Base-by-base conservation (phyloP, 30 jellyfish, hydroid and myxozoan species). In the Pelagia noctiluca region DNA sequence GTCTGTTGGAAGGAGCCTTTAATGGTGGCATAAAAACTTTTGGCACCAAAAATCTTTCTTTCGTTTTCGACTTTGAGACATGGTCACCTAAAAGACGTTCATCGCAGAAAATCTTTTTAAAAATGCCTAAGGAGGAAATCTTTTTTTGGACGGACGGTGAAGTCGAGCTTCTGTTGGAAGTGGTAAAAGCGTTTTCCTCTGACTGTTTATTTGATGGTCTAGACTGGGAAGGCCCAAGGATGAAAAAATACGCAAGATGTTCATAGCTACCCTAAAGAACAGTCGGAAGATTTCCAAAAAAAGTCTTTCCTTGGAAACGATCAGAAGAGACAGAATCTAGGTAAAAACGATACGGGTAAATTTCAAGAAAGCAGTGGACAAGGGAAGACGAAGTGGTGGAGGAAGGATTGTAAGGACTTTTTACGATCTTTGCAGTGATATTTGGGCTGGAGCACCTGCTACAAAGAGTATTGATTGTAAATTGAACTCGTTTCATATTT, bases 211-310 rank as follows among this genome's bases (percentile, higher is more conserved):
- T 25, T 67, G 80, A 67, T 18, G 80, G 80, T 3, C 19, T 11
- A 67, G 80, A 67, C 64, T 67, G 74, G 80, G 80, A 67, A n/a
- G n/a, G n/a, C n/a, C 80, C 0, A 67, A 67, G 26, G 29, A 67
- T 63, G 80, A 67, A 22, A 67, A 67, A 8, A 67, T 67, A 30
- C 65, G 65, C 29, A 0, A 21, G 11, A 0, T 61, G 29, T 61
- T 61, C 28, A 1, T 1, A 5, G 35, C 11, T 61, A 61, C 3
- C 74, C 74, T 12, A 61, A 61, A 5, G 74, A 13, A 21, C 2
- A 61, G 1, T 22, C 1, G n/a, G 35, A 61, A 26, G 74, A 61
- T 61, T 61, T 5, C 74, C 74, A n/a, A n/a, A 33, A 61, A 61
- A 61, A 13, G 21, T 61, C 29, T 61, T 12, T 61, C 74, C n/a